phyloP scores from a whole-genome alignment of 2,888 invertebrate species.

The Eupithecia tripunctaria region DNA sequence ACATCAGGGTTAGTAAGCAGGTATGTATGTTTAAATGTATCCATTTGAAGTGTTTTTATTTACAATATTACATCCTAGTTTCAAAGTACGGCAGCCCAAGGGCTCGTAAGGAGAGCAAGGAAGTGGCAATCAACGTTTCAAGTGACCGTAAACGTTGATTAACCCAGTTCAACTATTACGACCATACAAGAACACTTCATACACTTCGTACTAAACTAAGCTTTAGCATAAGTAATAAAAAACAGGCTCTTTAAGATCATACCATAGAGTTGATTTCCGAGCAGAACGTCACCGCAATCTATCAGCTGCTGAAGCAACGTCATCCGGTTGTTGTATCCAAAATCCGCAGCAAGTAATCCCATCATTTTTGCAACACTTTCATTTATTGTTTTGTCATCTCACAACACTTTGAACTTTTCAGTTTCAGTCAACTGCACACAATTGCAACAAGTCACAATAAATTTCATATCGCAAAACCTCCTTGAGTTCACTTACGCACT shows the following conservation, averaged over 20 bases:
- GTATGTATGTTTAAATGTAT: neutral
- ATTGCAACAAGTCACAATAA: neutral
- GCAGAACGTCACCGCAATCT: slow-evolving; percentile 74
- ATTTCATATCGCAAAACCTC: neutral
- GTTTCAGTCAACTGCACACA: neutral
- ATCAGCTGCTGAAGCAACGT: slow-evolving; percentile 75
- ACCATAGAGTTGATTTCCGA: slow-evolving; percentile 71
- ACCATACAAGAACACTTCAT: neutral
- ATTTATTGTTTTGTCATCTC: neutral
- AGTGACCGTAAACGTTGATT: slow-evolving; percentile 15
- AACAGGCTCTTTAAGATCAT: slow-evolving; percentile 33
- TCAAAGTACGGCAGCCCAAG: neutral
- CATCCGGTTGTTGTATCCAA: slow-evolving; percentile 72
- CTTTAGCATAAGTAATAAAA: neutral
- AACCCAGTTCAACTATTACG: slow-evolving; percentile 4
- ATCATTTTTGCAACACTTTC: slow-evolving; percentile 59
- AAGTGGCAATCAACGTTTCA: slow-evolving; percentile 14
- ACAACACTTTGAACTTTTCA: neutral
- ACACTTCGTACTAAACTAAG: slow-evolving; percentile 1
- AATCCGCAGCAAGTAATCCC: slow-evolving; percentile 75
- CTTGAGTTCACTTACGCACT: slow-evolving; percentile 11
- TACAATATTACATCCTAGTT: neutral
- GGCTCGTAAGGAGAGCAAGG: neutral
- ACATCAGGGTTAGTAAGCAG: neutral
- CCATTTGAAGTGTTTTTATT: neutral